Evolutionary conservation across 1,140 invertebrate genomes (phyloP), one percentile per base, ranked within the genome.

Genomic region (Luehdorfia chinensis): DNA sequence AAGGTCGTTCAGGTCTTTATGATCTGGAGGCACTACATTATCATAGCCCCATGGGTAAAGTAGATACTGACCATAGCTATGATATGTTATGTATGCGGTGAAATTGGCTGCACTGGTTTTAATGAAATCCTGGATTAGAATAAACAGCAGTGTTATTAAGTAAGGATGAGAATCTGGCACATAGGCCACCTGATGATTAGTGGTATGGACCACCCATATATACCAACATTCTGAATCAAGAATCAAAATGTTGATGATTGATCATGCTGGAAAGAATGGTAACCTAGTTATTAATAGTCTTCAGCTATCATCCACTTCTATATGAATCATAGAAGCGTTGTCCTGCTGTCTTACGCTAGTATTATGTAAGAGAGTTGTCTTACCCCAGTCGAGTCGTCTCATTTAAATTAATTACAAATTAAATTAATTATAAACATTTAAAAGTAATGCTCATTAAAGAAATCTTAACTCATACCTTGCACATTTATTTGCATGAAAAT

Each of bases 41-140:
- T 93, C 93, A 67, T 94, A 94, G 12, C 95, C 94, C 93, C 94
- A 96, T 1, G 95, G 95, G 47, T 94, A 92, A 5, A 97, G 87
- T 67, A 95, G 91, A 85, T 95, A 94, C 85, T 96, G 95, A 0
- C 94, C 94, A 65, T 97, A 97, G 31, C 95, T 95, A 74, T 98
- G 96, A 58, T 97, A 90, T 1, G 94, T 94, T 14, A 97, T 67
- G 54, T 95, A 97, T 4, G 92, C 90, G 59, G 92, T 91, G 75
- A 90, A 91, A 50, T 90, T 88, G 1, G 87, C 77, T 8, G 75
- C 75, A 7, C 70, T 86, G 25, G 56, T 76, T 32, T 76, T 87
- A 1, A 92, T 89, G 64, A 90, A 92, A 54, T 90, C 87, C 72
- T 89, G 77, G n/a, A 89, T 51, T 36, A 54, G 12, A 13, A 47